A percentile compares a stretch with the other conserved stretches of the same genome.
These are phyloP conservation scores for Hyaena hyaena DNA, from an alignment of 2,113 vertebrate species.

Conservation along the genomic window DNA sequence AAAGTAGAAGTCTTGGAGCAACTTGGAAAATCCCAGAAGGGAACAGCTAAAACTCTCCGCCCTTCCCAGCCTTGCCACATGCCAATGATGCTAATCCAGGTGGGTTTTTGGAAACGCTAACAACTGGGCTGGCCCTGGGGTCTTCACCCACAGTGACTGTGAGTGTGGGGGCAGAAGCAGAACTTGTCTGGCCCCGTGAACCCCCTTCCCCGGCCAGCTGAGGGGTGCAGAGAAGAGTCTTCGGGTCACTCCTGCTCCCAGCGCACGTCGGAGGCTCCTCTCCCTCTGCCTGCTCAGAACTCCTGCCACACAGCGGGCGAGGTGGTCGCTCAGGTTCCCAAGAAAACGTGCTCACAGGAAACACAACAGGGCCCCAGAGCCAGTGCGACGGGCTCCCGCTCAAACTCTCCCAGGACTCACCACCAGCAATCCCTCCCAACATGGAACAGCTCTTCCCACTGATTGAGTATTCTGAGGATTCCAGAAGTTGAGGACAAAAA, in stretches of 20 bases:
- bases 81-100: not conserved
- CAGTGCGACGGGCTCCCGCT: not conserved
- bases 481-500: not conserved
- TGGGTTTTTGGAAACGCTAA: not conserved
- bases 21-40: not conserved
- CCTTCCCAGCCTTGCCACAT: not conserved
- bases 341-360: not conserved
- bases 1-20: too few relatives aligned
- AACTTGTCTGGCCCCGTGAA: fast-evolving
- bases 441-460: not conserved
- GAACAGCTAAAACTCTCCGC: not conserved
- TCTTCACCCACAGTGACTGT: fast-evolving
- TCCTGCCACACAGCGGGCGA: not conserved
- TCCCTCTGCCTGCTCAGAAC: not conserved
- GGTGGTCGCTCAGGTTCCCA: not conserved
- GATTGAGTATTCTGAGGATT: not conserved
- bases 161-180: too few relatives aligned
- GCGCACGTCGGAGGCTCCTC: too few relatives aligned
- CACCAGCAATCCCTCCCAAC: not conserved
- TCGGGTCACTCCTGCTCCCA: fast-evolving
- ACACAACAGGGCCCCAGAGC: not conserved
- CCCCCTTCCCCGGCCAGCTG: not conserved
- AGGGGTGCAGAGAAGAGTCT: fast-evolving
- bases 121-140: not conserved
- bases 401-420: not conserved